Conservation (phyloP, 23 tunicate species). For the Pegea sp. region DNA sequence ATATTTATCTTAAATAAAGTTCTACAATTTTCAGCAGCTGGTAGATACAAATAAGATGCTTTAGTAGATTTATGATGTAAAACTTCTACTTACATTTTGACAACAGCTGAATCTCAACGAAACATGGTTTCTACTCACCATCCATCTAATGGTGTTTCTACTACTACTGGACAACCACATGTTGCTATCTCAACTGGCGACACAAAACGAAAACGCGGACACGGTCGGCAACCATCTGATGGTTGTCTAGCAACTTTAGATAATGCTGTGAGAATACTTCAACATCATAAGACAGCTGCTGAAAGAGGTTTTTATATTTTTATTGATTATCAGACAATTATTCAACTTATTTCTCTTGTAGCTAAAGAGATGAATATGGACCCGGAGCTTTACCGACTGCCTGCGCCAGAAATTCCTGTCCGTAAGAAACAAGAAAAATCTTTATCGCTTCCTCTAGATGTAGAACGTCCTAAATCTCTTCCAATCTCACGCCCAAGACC, state of each 20-base stretch:
- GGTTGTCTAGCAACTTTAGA: slow-evolving; percentile 68
- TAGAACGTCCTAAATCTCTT: slow-evolving; percentile 50
- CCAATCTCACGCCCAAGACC: slow-evolving; percentile 79
- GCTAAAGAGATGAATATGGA: slow-evolving; percentile 52
- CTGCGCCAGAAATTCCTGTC: slow-evolving; percentile 32
- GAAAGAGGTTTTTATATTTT: slow-evolving; percentile 39
- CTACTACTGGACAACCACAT: background rate
- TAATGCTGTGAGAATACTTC: slow-evolving; percentile 55
- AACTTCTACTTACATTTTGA: slow-evolving; percentile 4
- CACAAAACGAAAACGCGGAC: slow-evolving; percentile 14
- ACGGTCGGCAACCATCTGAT: slow-evolving; percentile 70
- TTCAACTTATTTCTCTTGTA: too few species aligned
- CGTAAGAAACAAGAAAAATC: slow-evolving; percentile 40
- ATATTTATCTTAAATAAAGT: too few species aligned
- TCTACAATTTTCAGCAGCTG: too few species aligned
- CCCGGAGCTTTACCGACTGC: slow-evolving; percentile 78
- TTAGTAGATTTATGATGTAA: too few species aligned
- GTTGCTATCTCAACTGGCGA: too few species aligned
- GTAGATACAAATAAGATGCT: too few species aligned
- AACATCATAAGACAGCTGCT: slow-evolving; percentile 55
- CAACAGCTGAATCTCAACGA: slow-evolving; percentile 1
- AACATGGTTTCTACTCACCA: background rate
- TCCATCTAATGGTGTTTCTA: background rate
- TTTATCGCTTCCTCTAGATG: slow-evolving; percentile 1
- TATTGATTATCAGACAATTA: too few species aligned